Conservation (phyloP, 64 coral and sea anemone genomes). For the Stichodactyla mertensii region DNA sequence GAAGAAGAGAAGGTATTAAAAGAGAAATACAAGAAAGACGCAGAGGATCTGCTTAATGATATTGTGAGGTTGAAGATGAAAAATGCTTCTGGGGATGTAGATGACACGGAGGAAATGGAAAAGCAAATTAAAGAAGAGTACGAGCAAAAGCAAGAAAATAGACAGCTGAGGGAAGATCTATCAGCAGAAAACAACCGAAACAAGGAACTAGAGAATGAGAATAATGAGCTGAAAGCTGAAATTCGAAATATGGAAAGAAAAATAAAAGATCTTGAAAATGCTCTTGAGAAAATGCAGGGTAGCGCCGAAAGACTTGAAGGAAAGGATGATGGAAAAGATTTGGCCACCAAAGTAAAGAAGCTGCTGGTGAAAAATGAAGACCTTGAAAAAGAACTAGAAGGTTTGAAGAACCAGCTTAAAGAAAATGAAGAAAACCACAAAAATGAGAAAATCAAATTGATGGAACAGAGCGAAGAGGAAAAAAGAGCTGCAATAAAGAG, state of each 20-base stretch:
- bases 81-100: conserved; percentile 14
- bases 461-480: conserved; percentile 22
- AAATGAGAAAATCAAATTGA: conserved; percentile 22
- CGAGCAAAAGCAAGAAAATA: conserved; percentile 31
- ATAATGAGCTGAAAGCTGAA: conserved; percentile 28
- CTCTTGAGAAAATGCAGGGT: not conserved
- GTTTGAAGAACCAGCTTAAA: conserved; percentile 21
- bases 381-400: conserved; percentile 21
- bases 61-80: conserved; percentile 71
- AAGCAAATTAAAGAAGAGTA: conserved; percentile 32
- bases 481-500: conserved; percentile 21
- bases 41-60: conserved; percentile 64
- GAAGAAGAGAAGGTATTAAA: conserved; percentile 48
- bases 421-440: conserved; percentile 34
- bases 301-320: not conserved
- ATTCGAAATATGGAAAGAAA: conserved; percentile 27
- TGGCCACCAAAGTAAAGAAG: conserved; percentile 4
- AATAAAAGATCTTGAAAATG: conserved; percentile 23
- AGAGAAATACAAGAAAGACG: conserved; percentile 64
- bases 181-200: conserved; percentile 19
- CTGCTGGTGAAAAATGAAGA: conserved; percentile 39
- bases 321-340: not conserved
- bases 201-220: conserved; percentile 22
- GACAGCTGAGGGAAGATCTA: conserved; percentile 33
- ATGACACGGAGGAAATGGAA: conserved; percentile 22